Evolutionary conservation across 92 coral and sea anemone species (phyloP), one percentile per base, ranked within the genome.

Genomic region (Zoanthus sansibaricus): DNA sequence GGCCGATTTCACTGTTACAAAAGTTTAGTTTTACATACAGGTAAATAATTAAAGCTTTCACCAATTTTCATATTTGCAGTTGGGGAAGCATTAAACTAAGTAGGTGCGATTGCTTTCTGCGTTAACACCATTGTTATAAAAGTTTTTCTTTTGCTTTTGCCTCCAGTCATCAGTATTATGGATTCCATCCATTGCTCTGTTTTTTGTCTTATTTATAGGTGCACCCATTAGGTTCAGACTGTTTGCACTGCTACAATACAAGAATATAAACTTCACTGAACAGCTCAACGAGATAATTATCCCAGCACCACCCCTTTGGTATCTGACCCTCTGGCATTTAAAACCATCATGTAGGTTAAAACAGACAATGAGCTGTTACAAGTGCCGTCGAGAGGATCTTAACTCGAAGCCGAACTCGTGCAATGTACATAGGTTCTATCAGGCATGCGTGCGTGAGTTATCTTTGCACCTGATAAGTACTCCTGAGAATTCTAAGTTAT

Each of bases 401-500:
- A 2, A 12, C 66, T 17, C 17, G 6, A 5, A 17, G 20, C 66
- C 1, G 66, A 10, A 17, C 6, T 20, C 17, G 16, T 12, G 66
- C 66, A 14, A 4, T 58, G 11, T 58, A 58, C 6, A 13, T 5
- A 1, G 18, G 66, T 59, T 11, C 66, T 5, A 17, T 3, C 66
- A 11, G 20, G 15, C 66, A 11, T 59, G 20, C n/a, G 7, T 17
- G 14, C 3, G 20, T 59, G 66, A 17, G 69, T 20, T 62, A 62
- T 20, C 25, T 9, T 61, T 6, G 30, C 72, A 67, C 14, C 37
- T 67, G 12, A 4, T 33, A 7, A 78, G 74, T 16, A 10, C 11
- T 46, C 54, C 25, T 7, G 54, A 12, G 52, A 45, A 11, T 71
- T 80, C 46, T 80, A 80, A 1, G 85, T 80, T 67, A 80, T 80